A percentile compares a stretch with the other conserved stretches of the same genome.
Evolutionary conservation across 2,797 vertebrate genomes (phyloP).

Genomic region (Pseudotriccus pelzelni): DNA sequence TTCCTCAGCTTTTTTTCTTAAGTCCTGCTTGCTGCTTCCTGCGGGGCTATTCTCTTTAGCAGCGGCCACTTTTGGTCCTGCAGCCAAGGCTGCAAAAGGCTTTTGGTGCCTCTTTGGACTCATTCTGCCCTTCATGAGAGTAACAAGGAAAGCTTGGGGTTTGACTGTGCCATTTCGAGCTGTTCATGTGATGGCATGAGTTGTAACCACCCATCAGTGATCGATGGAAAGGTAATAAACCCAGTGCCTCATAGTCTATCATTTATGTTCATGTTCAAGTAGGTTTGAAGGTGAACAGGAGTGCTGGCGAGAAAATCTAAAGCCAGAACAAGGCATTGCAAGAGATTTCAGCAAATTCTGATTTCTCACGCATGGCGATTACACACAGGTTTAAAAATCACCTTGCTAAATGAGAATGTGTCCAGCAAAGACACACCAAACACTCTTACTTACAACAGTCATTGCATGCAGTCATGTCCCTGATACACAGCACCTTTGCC

Average conservation of each 20-base stretch:
- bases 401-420: slow-evolving; percentile 43
- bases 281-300: slow-evolving; percentile 53
- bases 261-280: slow-evolving; percentile 6
- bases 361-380: not conserved
- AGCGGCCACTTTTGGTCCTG: not conserved
- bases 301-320: not conserved
- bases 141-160: not conserved
- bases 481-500: not conserved
- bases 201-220: not conserved
- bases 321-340: not conserved
- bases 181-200: not conserved
- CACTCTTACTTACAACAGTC: slow-evolving; percentile 47
- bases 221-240: not conserved
- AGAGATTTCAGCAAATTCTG: slow-evolving; percentile 21
- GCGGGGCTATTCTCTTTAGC: not conserved
- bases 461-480: slow-evolving; percentile 7
- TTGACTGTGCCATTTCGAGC: not conserved
- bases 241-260: not conserved
- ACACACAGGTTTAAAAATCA: slow-evolving; percentile 36
- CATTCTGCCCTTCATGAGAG: not conserved
- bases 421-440: slow-evolving; percentile 30
- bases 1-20: slow-evolving; percentile 12
- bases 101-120: not conserved
- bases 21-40: not conserved
- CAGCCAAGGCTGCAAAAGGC: not conserved